Evolutionary conservation across 2,797 vertebrate species (phyloP), one percentile per base, ranked within the genome.

Genomic region (Clarias laeviceps): DNA sequence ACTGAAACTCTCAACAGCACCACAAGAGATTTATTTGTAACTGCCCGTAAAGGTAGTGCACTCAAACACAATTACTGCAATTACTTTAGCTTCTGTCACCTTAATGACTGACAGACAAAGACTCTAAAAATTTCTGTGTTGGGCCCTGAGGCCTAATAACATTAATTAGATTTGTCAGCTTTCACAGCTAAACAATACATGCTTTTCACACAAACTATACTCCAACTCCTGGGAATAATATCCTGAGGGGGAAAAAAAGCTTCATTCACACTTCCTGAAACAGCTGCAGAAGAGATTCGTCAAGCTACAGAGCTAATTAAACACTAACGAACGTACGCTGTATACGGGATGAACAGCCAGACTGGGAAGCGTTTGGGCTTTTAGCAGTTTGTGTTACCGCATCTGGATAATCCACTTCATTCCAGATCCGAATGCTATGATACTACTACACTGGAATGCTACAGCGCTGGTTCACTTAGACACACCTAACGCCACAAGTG

Each of bases 371-470:
- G 17, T 50, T 29, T 29, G 3, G 79, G 24, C 24, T 64, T 74
- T 56, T 3, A 74, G 45, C 45, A 74, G 54, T 11, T 54, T 62
- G 57, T 79, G 85, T 9, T 69, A 84, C 76, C 27, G 68, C 76
- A 84, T 82, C 27, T 50, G 81, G 74, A 83, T 91, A 32, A 91
- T 90, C 86, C 72, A 57, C 69, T 73, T 78, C 74, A 86, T 88
- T 88, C 84, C 86, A 88, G 90, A 91, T 90, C 87, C 88, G 88
- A 79, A 69, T 68, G 65, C 80, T 50, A 50, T 79, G 88, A 91
- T 83, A 84, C 88, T 89, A 91, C 89, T 88, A 91, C 68, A 76
- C 40, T 85, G 24, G 56, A 66, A 88, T 77, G 86, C 59, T 45
- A 40, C 12, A 65, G 82, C 24, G 78, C 80, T 5, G 37, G 82